phyloP scores from a whole-genome alignment of 2,888 invertebrate genomes.

The Microctonus brassicae region DNA sequence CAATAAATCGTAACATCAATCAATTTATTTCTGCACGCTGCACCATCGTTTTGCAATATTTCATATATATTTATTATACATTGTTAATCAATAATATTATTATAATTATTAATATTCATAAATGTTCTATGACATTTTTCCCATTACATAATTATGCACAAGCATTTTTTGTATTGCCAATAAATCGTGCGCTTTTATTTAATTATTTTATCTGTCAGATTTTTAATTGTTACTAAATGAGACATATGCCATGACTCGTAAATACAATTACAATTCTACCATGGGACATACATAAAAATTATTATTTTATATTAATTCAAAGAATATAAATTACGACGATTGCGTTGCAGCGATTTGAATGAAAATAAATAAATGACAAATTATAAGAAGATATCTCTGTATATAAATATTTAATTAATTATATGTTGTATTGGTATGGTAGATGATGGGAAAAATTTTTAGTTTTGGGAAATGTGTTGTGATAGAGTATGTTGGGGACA shows the following conservation, averaged over 20 bases:
- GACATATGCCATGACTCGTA: neutral
- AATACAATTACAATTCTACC: conserved; percentile 42
- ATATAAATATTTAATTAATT: neutral
- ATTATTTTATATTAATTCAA: neutral
- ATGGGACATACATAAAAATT: conserved; percentile 57
- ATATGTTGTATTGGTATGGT: neutral
- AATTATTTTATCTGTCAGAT: neutral
- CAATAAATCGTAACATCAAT: conserved; percentile 47
- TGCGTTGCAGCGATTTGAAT: conserved; percentile 6
- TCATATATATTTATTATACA: neutral
- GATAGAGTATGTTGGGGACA: conserved; percentile 66
- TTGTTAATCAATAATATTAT: conserved; percentile 3
- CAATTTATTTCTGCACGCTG: conserved; percentile 63
- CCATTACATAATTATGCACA: conserved; percentile 49
- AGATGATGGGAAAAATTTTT: conserved; percentile 9
- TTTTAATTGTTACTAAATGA: neutral
- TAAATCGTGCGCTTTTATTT: conserved; percentile 58
- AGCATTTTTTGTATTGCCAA: conserved; percentile 61
- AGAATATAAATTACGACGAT: neutral
- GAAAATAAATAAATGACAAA: neutral
- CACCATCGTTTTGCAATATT: conserved; percentile 66
- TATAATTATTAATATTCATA: conserved; percentile 52
- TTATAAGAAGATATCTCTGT: neutral
- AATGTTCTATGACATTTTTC: conserved; percentile 66
- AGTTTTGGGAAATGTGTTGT: conserved; percentile 55